Evolutionary conservation across 1,140 invertebrate genomes (phyloP), one percentile per base, ranked within the genome.

Genomic region (Lepidurus packardi): DNA sequence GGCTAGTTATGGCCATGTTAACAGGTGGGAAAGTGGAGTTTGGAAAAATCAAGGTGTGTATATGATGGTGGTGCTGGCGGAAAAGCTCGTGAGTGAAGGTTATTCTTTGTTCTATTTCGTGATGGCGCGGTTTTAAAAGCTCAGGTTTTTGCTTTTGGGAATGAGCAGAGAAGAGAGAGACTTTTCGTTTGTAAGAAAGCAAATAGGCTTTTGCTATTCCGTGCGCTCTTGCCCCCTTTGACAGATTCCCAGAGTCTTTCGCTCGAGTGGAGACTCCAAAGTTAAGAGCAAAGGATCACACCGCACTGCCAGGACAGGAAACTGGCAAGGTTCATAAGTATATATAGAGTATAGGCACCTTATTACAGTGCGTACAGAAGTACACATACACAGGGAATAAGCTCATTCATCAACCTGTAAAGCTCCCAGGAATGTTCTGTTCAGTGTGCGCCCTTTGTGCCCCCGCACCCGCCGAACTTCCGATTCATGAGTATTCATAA

Each of bases 341-440:
- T n/a, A 13, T 1, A 21, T 0, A 65, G 21, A 65, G 53, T 65
- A 21, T 65, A 7, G 21, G 6, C 13, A 21, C 53, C 53, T 65
- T n/a, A 65, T n/a, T 65, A 65, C 21, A 21, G 53, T 65, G 53
- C 45, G 45, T 34, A 47, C 21, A 13, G 8, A 65, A 13, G 8
- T 21, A n/a, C 5, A 11, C 6, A 21, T 65, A 7, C 21, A 21
- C 45, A 16, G 16, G 16, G 53, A 65, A 65, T 16, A 16, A 65
- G 53, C 53, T 65, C 53, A 65, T 65, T 65, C 53, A 9, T 65
- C 53, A 65, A 34, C 53, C 53, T 65, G 53, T 65, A 65, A 13
- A 65, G 21, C 16, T 16, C 7, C 9, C 16, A 65, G 53, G 53
- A 65, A 65, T 65, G 53, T 21, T 13, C 53, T 13, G 9, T 13